phyloP scores from a whole-genome alignment of 1,140 invertebrate genomes.

The Ceratina japonica region DNA sequence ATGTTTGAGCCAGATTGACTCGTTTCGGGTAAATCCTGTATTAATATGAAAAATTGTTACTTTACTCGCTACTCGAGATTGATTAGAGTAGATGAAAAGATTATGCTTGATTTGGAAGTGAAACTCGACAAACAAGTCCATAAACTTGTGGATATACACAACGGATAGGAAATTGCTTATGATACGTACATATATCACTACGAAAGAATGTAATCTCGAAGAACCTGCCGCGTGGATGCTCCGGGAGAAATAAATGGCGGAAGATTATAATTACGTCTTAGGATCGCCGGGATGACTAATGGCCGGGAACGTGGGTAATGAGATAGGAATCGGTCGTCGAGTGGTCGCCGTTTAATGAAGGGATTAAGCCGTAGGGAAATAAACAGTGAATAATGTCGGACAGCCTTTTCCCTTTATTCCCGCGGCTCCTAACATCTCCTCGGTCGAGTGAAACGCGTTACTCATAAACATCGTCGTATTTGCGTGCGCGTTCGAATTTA shows the following conservation, averaged over 20 bases:
- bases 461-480: background rate
- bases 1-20: no score
- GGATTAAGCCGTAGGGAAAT: background rate
- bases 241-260: background rate
- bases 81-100: background rate
- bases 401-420: background rate
- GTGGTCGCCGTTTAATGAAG: background rate
- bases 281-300: slow-evolving; percentile 6
- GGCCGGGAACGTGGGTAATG: background rate
- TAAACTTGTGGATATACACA: background rate
- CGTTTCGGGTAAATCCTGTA: no score
- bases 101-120: background rate
- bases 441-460: background rate
- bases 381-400: background rate
- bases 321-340: slow-evolving; percentile 15
- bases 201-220: background rate
- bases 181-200: background rate
- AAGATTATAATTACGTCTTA: slow-evolving; percentile 11
- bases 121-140: background rate
- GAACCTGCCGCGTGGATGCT: background rate
- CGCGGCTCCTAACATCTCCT: background rate
- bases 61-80: background rate
- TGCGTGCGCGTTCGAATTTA: slow-evolving; percentile 4
- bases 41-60: background rate
- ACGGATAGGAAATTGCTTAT: no score